Evolutionary conservation across 2,797 vertebrate species (phyloP).

Genomic region (Gouania willdenowi): DNA sequence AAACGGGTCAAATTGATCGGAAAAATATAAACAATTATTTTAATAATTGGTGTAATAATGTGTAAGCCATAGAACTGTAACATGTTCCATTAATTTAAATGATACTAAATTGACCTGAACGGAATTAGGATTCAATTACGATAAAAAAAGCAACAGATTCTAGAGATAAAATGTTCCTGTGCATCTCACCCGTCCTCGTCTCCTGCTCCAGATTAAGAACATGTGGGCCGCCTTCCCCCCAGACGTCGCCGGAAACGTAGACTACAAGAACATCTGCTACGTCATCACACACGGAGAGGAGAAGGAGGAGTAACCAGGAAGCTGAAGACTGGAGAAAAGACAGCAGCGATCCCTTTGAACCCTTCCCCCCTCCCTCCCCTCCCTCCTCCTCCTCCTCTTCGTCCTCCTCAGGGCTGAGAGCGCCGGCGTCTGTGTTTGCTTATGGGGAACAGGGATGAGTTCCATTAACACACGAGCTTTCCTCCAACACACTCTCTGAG

Average conservation of each 20-base stretch:
- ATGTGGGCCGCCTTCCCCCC: conserved; percentile 83
- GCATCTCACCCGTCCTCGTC: too few species aligned
- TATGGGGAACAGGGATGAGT: conserved; percentile 71
- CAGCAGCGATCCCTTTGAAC: conserved; percentile 64
- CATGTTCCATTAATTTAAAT: too few species aligned
- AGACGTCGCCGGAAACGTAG: conserved; percentile 84
- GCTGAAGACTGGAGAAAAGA: conserved; percentile 48
- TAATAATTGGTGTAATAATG: too few species aligned
- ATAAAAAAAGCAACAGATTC: too few species aligned
- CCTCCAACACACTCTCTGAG: conserved; percentile 39
- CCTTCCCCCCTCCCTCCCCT: conserved; percentile 43
- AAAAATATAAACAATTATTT: too few species aligned
- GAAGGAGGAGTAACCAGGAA: conserved; percentile 83
- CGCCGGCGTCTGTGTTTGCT: conserved; percentile 61
- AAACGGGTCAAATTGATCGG: too few species aligned
- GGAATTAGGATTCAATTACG: too few species aligned
- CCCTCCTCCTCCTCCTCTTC: conserved; percentile 44
- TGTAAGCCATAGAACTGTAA: too few species aligned
- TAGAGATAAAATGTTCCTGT: too few species aligned
- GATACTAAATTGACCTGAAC: too few species aligned
- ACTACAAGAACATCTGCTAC: conserved; percentile 92
- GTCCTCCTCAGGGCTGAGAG: conserved; percentile 36
- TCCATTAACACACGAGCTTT: conserved; percentile 70
- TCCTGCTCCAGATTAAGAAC: conserved; percentile 74
- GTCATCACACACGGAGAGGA: conserved; percentile 89